Percentiles rank a stretch among this genome's conserved stretches.
These are phyloP conservation scores for Pluvianellus socialis DNA, from an alignment of 2,113 vertebrate species.

Conservation along the genomic window DNA sequence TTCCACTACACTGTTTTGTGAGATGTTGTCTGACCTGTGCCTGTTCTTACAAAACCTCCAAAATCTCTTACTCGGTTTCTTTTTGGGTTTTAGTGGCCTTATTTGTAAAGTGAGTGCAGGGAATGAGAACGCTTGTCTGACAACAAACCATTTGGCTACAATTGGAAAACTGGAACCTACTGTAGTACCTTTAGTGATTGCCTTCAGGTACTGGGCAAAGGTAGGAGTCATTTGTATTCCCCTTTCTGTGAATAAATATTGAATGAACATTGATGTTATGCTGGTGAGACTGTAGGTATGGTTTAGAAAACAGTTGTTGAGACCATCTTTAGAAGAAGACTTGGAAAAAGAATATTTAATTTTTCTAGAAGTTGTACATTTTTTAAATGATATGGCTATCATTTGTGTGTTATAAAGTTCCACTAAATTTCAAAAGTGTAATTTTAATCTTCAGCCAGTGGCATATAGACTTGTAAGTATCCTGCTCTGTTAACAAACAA, in stretches of 20 bases:
- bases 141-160: constrained; percentile 83
- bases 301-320: background rate
- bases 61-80: background rate
- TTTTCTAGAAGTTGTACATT: background rate
- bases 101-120: constrained; percentile 93
- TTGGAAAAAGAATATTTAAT: background rate
- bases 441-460: background rate
- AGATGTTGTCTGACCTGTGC: background rate
- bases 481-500: background rate
- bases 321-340: background rate
- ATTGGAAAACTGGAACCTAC: constrained; percentile 78
- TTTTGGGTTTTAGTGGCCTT: constrained; percentile 79
- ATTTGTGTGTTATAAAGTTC: background rate
- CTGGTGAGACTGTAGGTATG: background rate
- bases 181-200: constrained; percentile 82
- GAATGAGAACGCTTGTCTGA: constrained; percentile 90
- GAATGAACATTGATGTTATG: background rate
- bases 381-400: background rate
- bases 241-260: background rate
- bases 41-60: background rate
- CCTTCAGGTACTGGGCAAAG: constrained; percentile 89
- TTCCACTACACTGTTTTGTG: background rate
- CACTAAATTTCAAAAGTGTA: background rate
- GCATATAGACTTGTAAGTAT: background rate
- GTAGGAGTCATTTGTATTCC: constrained; percentile 63